Evolutionary conservation across 2,888 invertebrate genomes (phyloP), one percentile per base, ranked within the genome.

Genomic region (Pegoplata infirma): DNA sequence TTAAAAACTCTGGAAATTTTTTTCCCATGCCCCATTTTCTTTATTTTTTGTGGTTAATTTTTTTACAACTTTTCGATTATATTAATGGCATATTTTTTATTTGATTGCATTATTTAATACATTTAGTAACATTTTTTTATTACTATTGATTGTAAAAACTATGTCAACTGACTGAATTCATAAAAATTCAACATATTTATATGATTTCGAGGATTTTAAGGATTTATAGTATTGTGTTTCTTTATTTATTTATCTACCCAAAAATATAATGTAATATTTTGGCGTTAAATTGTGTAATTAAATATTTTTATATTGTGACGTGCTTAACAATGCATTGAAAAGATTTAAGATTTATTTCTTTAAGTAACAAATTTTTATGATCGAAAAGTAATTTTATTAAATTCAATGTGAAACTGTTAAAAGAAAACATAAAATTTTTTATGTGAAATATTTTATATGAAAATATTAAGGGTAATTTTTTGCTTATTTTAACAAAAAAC

Each of bases 221-320:
- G n/a, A n/a, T n/a, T n/a, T n/a, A n/a, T n/a, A n/a, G n/a, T n/a
- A n/a, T n/a, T 40, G n/a, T 40, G 36, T 47, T 25, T 6, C 16
- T 23, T 53, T n/a, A n/a, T n/a, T 25, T 25, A 53, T 53, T 53
- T 40, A 25, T 53, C 25, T 21, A 49, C 23, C 49, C 49, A 49
- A 61, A 74, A 66, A 53, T 16, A 19, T 40, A 28, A 55, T 51
- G 12, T 47, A 19, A 36, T 3, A 44, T 46, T 56, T 67, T 67
- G 51, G 67, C 75, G 47, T 79, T 71, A 67, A 75, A 75, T 79
- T 75, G 67, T 46, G 71, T 58, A 63, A 79, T 79, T 79, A 79
- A 79, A 75, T 71, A 16, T 61, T 12, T 44, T 47, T 16, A 28
- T 46, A 67, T 67, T 75, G 71, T 75, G 63, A 79, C 79, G 79